These are phyloP conservation scores for Eueremaeus valkanovi DNA, from an alignment of 2,888 invertebrate genomes.

Conservation along the genomic window DNA sequence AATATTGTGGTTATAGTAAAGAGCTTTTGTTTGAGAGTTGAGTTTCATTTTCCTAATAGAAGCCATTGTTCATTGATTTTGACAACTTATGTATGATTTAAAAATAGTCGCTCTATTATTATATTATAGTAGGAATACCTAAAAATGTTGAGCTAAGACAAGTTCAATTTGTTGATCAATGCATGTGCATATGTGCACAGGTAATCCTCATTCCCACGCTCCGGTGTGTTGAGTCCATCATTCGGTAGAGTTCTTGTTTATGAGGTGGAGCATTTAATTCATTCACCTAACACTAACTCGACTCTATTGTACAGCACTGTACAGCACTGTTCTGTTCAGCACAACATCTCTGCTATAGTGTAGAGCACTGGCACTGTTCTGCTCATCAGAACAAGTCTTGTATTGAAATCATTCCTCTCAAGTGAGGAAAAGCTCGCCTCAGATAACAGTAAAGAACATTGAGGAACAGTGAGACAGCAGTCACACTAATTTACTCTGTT, in stretches of 20 bases:
- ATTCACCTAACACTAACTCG: conserved; percentile 4
- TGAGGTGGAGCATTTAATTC: conserved; percentile 26
- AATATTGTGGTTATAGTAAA: conserved; percentile 17
- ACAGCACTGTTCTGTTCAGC: no score
- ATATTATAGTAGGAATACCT: background rate
- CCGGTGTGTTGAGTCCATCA: background rate
- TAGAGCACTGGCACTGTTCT: no score
- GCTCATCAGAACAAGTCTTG: no score
- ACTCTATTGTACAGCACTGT: no score
- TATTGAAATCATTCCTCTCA: no score
- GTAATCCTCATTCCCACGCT: conserved; percentile 35
- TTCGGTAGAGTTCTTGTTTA: conserved; percentile 28
- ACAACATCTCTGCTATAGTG: no score
- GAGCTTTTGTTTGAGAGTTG: conserved; percentile 10
- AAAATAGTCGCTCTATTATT: conserved; percentile 33
- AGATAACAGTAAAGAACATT: no score
- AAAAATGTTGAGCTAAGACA: background rate
- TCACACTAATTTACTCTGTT: no score
- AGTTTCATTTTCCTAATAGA: conserved; percentile 11
- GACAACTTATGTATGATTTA: conserved; percentile 12
- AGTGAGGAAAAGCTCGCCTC: no score
- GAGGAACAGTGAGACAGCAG: no score
- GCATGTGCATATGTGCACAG: background rate
- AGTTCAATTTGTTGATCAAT: conserved; percentile 21
- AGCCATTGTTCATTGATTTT: conserved; percentile 32